These are phyloP conservation scores for Pammene fasciana DNA, from an alignment of 2,888 invertebrate species.

Conservation along the genomic window DNA sequence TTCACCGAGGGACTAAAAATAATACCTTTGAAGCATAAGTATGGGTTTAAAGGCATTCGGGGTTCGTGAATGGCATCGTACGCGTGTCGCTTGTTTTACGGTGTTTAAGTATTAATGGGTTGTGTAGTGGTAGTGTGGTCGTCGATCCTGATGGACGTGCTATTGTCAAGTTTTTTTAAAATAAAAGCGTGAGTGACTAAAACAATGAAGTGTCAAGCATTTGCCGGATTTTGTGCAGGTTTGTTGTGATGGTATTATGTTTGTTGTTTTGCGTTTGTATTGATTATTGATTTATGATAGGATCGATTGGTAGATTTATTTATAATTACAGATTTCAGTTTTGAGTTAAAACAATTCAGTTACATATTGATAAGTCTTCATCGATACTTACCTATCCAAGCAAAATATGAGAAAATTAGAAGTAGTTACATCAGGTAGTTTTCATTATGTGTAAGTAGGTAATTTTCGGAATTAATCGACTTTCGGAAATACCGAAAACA, in stretches of 20 bases:
- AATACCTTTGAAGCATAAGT: constrained; percentile 22
- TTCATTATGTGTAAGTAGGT: too few relatives aligned
- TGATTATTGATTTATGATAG: not conserved
- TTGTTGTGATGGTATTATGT: too few relatives aligned
- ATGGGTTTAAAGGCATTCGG: constrained; percentile 10
- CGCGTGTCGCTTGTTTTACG: not conserved
- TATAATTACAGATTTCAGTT: not conserved
- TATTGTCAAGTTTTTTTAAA: not conserved
- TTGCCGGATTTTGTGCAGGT: constrained; percentile 25
- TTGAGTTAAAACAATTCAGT: too few relatives aligned
- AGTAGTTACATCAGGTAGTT: too few relatives aligned
- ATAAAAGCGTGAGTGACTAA: not conserved
- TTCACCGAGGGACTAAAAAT: constrained; percentile 38
- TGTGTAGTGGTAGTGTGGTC: not conserved
- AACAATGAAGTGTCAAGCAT: constrained; percentile 26
- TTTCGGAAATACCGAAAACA: too few relatives aligned
- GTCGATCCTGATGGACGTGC: constrained; percentile 1
- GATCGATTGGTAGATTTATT: not conserved
- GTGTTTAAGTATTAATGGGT: constrained; percentile 30
- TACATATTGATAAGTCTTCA: too few relatives aligned
- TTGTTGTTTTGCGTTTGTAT: too few relatives aligned
- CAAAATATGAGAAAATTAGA: too few relatives aligned
- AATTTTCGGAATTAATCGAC: too few relatives aligned
- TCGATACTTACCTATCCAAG: too few relatives aligned
- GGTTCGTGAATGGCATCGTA: not conserved